Base-by-base conservation (phyloP, 2,888 invertebrate genomes). In the Chaetogeoica ovagalla region DNA sequence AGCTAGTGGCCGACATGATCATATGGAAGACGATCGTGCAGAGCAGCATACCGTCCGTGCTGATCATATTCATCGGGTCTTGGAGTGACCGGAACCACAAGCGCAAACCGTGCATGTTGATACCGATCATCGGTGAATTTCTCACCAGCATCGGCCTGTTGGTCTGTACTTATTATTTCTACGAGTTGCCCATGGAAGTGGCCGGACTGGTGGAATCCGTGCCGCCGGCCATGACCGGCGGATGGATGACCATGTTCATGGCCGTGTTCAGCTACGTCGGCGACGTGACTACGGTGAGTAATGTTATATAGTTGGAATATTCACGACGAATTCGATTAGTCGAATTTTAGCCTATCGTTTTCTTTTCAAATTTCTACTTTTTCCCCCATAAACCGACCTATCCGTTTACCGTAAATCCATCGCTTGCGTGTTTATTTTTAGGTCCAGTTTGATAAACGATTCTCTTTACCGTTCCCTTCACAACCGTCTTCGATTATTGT, bases 241-340 rank as follows among this genome's bases (percentile, higher is more conserved):
- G 94, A 13, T 94, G 94, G 94, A 93, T 94, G 85, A 94, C 94
- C 52, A 94, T 94, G 94, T 91, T 94, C 84, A 94, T 94, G 94
- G 94, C 94, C 30, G 91, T 95, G 83, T 93, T 96, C 87, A 94
- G 94, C 87, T 96, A 95, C 85, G 92, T 96, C 82, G 94, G 92
- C 2, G 95, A 96, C 85, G 92, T 95, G 21, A 94, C 95, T 5
- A 91, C 92, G 4, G 90, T 79, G 19, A 75, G 65, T 52, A 7
- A 9, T 43, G 6, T 7, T 43, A 7, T 7, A 43, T 9, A 43
- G 1, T 11, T 7, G 6, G 6, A 30, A 30, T 4, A 30, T 30
- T 30, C 4, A 30, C 30, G 2, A 30, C 30, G 30, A 30, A 30
- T 30, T 4, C 30, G 30, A 30, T 30, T 30, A 30, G n/a, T n/a